Conservation (phyloP, 2,888 invertebrate genomes). For the Thymelicus sylvestris region DNA sequence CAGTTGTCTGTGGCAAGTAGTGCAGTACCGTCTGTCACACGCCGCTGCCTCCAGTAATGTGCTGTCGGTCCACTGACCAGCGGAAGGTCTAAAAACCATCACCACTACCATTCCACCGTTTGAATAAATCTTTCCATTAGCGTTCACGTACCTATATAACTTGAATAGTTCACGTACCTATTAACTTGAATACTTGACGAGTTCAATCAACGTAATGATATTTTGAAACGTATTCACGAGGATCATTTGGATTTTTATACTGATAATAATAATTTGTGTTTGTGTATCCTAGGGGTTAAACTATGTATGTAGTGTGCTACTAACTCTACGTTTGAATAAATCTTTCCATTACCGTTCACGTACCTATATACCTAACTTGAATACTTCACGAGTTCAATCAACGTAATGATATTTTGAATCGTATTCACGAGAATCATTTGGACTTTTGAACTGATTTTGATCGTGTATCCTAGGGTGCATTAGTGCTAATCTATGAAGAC, state of each 20-base stretch:
- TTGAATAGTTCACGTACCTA: background rate
- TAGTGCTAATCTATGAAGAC: no score
- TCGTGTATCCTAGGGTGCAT: no score
- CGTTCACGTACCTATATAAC: background rate
- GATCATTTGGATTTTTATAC: no score
- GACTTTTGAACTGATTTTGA: no score
- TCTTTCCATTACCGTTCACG: constrained; percentile 19
- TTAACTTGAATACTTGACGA: background rate
- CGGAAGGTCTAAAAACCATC: constrained; percentile 43
- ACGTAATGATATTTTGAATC: background rate
- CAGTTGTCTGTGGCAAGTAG: constrained; percentile 51
- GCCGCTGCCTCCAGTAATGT: constrained; percentile 68
- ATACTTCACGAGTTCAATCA: background rate
- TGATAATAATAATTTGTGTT: no score
- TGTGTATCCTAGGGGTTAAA: no score
- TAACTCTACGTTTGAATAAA: constrained; percentile 25
- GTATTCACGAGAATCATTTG: no score
- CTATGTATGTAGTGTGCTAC: background rate
- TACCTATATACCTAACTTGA: background rate
- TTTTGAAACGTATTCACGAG: background rate
- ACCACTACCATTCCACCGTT: constrained; percentile 12
- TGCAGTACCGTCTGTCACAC: constrained; percentile 74
- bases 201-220: background rate
- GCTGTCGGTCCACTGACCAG: constrained; percentile 62
- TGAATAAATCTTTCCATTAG: constrained; percentile 34